phyloP scores from a whole-genome alignment of 1,140 invertebrate species.

The Thaumatotibia leucotreta region DNA sequence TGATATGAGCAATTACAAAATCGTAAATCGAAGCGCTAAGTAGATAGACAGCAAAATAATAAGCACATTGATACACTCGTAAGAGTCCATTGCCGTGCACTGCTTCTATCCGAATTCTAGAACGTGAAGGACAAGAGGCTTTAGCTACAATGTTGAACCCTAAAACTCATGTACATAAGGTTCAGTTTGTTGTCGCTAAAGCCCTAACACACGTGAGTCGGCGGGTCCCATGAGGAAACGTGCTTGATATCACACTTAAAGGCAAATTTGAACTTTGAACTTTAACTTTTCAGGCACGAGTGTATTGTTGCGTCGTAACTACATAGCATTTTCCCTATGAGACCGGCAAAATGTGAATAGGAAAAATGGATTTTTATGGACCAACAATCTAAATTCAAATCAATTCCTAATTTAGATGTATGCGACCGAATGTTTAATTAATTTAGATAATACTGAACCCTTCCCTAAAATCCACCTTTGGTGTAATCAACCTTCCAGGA shows the following conservation, averaged over 20 bases:
- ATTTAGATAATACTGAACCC: constrained; percentile 30
- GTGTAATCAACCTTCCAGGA: background rate
- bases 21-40: constrained; percentile 15
- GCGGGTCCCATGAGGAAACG: background rate
- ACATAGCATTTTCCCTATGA: background rate
- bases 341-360: constrained; percentile 32
- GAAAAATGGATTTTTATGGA: constrained; percentile 50
- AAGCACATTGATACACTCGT: constrained; percentile 34
- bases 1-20: constrained; percentile 12
- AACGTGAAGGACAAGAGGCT: constrained; percentile 18
- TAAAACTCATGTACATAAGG: background rate
- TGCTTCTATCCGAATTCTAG: constrained; percentile 23
- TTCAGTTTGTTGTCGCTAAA: background rate
- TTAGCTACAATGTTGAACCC: background rate
- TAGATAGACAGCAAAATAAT: constrained; percentile 12
- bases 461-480: constrained; percentile 27
- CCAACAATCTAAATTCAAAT: constrained; percentile 39
- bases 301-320: background rate
- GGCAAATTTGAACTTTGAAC: background rate
- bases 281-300: background rate
- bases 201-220: constrained; percentile 5
- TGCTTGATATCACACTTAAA: background rate
- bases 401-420: constrained; percentile 39
- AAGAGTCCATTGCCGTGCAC: constrained; percentile 40
- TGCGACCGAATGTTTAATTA: constrained; percentile 40